These are phyloP conservation scores for Mastacembelus armatus DNA, from an alignment of 2,797 vertebrate genomes.

Conservation along the genomic window DNA sequence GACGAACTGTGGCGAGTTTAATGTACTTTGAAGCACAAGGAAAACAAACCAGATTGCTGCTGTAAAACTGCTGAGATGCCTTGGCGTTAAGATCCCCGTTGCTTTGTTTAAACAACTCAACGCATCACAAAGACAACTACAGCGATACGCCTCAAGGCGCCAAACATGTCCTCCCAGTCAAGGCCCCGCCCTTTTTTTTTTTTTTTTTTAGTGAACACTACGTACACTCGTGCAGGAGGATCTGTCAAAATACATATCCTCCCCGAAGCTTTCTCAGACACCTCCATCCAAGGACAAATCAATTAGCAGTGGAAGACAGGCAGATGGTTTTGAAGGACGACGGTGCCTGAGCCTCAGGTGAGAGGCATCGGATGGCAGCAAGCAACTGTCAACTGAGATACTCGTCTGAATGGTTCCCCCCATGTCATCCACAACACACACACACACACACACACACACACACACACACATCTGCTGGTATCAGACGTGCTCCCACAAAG, in stretches of 20 bases:
- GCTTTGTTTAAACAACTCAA: slow-evolving; percentile 61
- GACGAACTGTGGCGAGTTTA: slow-evolving; percentile 26
- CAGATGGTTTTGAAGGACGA: slow-evolving; percentile 84
- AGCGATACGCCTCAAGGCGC: slow-evolving; percentile 54
- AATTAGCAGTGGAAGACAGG: slow-evolving; percentile 79
- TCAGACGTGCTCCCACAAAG: slow-evolving; percentile 64
- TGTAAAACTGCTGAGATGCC: slow-evolving; percentile 29
- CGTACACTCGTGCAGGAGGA: slow-evolving; percentile 36
- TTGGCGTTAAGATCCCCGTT: slow-evolving; percentile 31
- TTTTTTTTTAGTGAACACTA: slow-evolving; percentile 27
- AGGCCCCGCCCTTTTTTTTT: slow-evolving; percentile 53
- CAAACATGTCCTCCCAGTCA: background rate
- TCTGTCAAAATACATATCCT: slow-evolving; percentile 71
- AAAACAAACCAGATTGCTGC: slow-evolving; percentile 53
- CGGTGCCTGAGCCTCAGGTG: slow-evolving; percentile 76
- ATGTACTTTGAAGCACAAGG: slow-evolving; percentile 41
- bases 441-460: slow-evolving; percentile 9
- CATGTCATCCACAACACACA: slow-evolving; percentile 40
- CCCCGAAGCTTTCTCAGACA: slow-evolving; percentile 61
- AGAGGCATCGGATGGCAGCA: slow-evolving; percentile 68
- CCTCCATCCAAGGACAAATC: slow-evolving; percentile 83
- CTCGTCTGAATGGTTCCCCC: slow-evolving; percentile 65
- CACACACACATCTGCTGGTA: slow-evolving; percentile 37
- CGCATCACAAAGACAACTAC: slow-evolving; percentile 42
- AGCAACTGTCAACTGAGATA: slow-evolving; percentile 78